These are phyloP conservation scores for Micoletzkya japonica DNA, from an alignment of 2,888 invertebrate species.

Conservation along the genomic window DNA sequence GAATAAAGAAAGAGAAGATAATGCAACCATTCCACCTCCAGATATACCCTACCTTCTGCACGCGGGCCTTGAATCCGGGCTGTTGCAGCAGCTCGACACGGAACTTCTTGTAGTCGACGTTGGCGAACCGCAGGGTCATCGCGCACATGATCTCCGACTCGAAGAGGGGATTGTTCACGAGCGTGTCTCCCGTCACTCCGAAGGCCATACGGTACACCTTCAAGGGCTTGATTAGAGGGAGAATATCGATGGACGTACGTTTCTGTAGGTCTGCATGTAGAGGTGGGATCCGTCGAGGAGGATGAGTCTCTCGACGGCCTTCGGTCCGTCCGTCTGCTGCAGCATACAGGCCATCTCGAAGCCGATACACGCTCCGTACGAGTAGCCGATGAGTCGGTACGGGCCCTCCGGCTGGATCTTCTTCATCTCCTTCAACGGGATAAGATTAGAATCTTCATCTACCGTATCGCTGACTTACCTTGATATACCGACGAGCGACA, in stretches of 20 bases:
- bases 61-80: constrained; percentile 72
- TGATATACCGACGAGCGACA: constrained; percentile 61
- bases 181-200: constrained; percentile 62
- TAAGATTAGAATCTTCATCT: not conserved
- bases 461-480: constrained; percentile 34
- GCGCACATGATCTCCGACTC: constrained; percentile 75
- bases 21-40: not conserved
- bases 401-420: constrained; percentile 80
- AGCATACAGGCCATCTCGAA: constrained; percentile 90
- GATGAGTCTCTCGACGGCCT: constrained; percentile 70
- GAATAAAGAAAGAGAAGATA: too few species aligned
- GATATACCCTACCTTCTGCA: constrained; percentile 63
- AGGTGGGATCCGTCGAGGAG: constrained; percentile 80
- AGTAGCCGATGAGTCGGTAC: constrained; percentile 88
- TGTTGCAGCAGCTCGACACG: constrained; percentile 71
- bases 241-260: constrained; percentile 52
- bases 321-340: constrained; percentile 68
- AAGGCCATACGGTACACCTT: constrained; percentile 63
- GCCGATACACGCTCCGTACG: constrained; percentile 90
- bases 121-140: constrained; percentile 80
- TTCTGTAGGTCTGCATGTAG: constrained; percentile 67
- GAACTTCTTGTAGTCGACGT: constrained; percentile 73
- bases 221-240: constrained; percentile 16
- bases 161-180: constrained; percentile 63
- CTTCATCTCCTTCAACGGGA: too few species aligned